Evolutionary conservation across 2,888 invertebrate species (phyloP).

Genomic region (Cephus spinipes): DNA sequence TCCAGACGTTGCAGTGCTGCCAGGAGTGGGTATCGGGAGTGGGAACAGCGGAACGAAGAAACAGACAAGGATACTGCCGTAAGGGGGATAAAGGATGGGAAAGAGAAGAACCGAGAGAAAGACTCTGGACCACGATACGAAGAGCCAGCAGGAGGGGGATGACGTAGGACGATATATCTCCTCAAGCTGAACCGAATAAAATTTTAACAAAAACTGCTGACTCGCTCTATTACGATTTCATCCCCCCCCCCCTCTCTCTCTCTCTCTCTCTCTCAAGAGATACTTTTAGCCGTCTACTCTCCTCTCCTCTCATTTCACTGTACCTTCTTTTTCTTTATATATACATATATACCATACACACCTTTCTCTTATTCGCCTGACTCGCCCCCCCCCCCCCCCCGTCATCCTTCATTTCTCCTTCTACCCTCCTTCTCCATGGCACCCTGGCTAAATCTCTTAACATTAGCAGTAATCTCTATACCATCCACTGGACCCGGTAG

Average conservation of each 20-base stretch:
- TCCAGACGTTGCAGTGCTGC: background rate
- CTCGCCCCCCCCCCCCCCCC: background rate
- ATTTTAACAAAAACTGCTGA: conserved; percentile 55
- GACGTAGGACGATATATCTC: conserved; percentile 46
- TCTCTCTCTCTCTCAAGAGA: conserved; percentile 8
- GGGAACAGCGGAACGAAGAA: background rate
- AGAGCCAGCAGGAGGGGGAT: conserved; percentile 15
- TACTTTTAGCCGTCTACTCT: conserved; percentile 26
- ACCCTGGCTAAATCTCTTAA: background rate
- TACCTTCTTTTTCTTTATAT: background rate
- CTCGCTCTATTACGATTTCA: conserved; percentile 42
- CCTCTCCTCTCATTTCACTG: conserved; percentile 18
- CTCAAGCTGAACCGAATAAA: conserved; percentile 50
- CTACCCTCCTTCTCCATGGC: background rate
- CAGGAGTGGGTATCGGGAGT: conserved; percentile 18
- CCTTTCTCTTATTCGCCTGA: conserved; percentile 10
- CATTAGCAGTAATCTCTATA: background rate
- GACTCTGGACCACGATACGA: conserved; percentile 41
- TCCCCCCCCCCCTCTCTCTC: background rate
- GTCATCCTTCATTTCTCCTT: background rate
- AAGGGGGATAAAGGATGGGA: conserved; percentile 5
- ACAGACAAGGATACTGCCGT: conserved; percentile 22
- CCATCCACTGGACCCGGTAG: background rate
- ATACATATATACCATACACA: background rate
- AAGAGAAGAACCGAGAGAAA: conserved; percentile 2